Evolutionary conservation across 1,140 invertebrate genomes (phyloP).

Genomic region (Camponotus pennsylvanicus): DNA sequence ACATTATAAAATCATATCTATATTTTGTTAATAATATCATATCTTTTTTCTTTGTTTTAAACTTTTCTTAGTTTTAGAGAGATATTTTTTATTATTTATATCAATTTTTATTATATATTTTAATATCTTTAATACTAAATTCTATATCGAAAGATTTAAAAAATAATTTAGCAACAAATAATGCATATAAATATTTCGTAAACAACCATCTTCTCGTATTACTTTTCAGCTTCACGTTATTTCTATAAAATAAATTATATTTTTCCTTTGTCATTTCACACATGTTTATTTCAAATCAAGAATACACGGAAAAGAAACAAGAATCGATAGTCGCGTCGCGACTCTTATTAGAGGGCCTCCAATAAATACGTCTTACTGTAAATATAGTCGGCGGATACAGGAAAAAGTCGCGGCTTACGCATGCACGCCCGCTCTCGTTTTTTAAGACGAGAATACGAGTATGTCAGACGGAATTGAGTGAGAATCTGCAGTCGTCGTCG

Average conservation of each 20-base stretch:
- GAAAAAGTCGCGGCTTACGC: slow-evolving; percentile 27
- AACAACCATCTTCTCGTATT: neutral
- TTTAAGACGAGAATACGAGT: slow-evolving; percentile 52
- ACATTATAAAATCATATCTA: neutral
- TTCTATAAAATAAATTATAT: neutral
- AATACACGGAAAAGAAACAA: neutral
- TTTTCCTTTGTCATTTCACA: neutral
- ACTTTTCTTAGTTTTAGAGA: neutral
- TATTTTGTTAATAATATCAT: neutral
- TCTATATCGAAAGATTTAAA: neutral
- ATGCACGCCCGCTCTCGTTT: neutral
- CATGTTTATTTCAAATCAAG: neutral
- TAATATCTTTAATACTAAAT: neutral
- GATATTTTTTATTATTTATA: neutral
- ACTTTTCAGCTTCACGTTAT: neutral
- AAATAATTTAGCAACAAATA: neutral
- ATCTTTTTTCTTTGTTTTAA: neutral
- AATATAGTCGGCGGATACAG: neutral
- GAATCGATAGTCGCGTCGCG: neutral
- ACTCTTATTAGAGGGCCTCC: neutral
- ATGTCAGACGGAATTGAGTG: slow-evolving; percentile 64
- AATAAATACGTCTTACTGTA: neutral
- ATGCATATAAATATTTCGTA: neutral
- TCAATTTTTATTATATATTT: neutral
- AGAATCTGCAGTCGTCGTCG: slow-evolving; percentile 71